These are phyloP conservation scores for Phoeniculus purpureus DNA, from an alignment of 2,797 vertebrate species.

Conservation along the genomic window DNA sequence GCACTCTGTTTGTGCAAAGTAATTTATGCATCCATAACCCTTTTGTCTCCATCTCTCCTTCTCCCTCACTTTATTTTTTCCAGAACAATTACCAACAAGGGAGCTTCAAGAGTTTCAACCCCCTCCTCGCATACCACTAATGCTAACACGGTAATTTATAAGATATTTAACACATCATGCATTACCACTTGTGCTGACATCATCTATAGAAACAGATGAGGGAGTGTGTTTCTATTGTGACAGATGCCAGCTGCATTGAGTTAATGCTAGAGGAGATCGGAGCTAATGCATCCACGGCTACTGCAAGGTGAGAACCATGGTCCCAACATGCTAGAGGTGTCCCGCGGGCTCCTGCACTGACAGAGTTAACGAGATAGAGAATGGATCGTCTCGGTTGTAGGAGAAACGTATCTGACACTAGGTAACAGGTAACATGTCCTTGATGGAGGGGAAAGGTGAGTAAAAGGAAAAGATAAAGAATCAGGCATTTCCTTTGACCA, in stretches of 20 bases:
- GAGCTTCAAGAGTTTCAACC: slow-evolving; percentile 73
- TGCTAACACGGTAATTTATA: slow-evolving; percentile 87
- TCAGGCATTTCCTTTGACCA: slow-evolving; percentile 77
- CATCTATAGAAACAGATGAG: slow-evolving; percentile 88
- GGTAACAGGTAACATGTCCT: slow-evolving; percentile 78
- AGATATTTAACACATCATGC: slow-evolving; percentile 93
- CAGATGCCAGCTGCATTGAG: slow-evolving; percentile 90
- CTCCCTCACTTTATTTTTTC: slow-evolving; percentile 51
- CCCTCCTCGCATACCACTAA: slow-evolving; percentile 93
- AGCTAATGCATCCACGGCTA: slow-evolving; percentile 81
- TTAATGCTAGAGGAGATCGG: slow-evolving; percentile 82
- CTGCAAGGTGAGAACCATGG: slow-evolving; percentile 68
- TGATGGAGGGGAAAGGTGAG: slow-evolving; percentile 74
- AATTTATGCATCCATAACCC: slow-evolving; percentile 62
- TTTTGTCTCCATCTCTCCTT: slow-evolving; percentile 49
- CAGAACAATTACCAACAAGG: slow-evolving; percentile 64
- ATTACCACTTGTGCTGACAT: slow-evolving; percentile 87
- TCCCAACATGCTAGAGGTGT: slow-evolving; percentile 79
- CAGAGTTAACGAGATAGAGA: slow-evolving; percentile 68
- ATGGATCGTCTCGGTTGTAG: slow-evolving; percentile 71
- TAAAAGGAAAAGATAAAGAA: slow-evolving; percentile 87
- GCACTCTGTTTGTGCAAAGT: slow-evolving; percentile 48
- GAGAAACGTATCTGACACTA: slow-evolving; percentile 77
- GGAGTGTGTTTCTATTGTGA: slow-evolving; percentile 86
- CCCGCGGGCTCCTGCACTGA: slow-evolving; percentile 69